These are phyloP conservation scores for Drosophila carrolli DNA, from an alignment of 1,140 invertebrate genomes.

Conservation along the genomic window DNA sequence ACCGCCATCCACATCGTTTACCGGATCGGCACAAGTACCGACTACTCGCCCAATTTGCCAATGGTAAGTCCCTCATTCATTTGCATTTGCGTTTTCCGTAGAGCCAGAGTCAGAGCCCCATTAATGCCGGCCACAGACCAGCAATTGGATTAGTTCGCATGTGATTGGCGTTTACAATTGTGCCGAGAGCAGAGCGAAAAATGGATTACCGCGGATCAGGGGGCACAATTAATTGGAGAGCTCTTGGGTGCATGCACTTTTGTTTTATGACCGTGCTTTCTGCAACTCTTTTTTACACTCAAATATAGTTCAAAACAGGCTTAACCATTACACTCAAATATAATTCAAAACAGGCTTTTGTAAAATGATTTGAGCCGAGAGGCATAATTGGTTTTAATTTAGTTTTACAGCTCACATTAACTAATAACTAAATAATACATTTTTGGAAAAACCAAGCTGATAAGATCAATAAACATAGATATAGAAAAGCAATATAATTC, in stretches of 20 bases:
- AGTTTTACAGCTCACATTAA: too few species aligned
- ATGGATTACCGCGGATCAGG: constrained; percentile 18
- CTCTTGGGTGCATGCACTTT: background rate
- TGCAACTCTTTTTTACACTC: background rate
- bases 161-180: constrained; percentile 3
- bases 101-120: background rate
- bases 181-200: background rate
- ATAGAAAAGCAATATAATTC: too few species aligned
- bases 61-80: constrained; percentile 72
- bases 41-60: constrained; percentile 66
- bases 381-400: too few species aligned
- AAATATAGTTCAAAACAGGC: background rate
- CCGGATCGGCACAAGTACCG: constrained; percentile 60
- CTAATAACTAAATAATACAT: too few species aligned
- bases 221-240: constrained; percentile 20
- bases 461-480: too few species aligned
- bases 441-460: too few species aligned
- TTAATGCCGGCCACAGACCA: constrained; percentile 16
- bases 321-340: background rate
- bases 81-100: constrained; percentile 34
- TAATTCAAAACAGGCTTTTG: too few species aligned
- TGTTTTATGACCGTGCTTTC: too few species aligned
- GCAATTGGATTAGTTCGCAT: constrained; percentile 34
- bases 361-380: too few species aligned
- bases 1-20: constrained; percentile 87